A percentile compares a stretch with the other conserved stretches of the same genome.
Conservation (phyloP, 2,888 invertebrate species). For the Drosophila maculinotata region DNA sequence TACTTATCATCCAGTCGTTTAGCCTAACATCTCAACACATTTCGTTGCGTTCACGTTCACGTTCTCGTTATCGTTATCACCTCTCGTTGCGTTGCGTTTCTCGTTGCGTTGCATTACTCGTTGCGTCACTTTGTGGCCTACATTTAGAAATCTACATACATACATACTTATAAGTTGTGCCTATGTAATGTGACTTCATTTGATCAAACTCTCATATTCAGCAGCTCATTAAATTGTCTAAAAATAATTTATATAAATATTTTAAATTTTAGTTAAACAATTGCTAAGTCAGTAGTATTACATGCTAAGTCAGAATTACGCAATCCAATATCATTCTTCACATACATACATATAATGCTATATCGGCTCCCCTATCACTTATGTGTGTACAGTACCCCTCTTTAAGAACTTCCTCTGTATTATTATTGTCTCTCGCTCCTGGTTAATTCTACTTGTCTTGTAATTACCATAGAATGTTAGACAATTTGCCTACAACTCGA, state of each 20-base stretch:
- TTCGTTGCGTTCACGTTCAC: conserved; percentile 45
- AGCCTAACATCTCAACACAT: conserved; percentile 59
- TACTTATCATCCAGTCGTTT: conserved; percentile 35
- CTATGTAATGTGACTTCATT: conserved; percentile 33
- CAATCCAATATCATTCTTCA: conserved; percentile 65
- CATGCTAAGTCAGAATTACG: conserved; percentile 42
- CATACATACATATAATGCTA: conserved; percentile 41
- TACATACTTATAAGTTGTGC: conserved; percentile 36
- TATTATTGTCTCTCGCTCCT: conserved; percentile 37
- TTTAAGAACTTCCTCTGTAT: conserved; percentile 28
- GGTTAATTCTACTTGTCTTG: conserved; percentile 49
- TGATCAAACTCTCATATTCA: conserved; percentile 12
- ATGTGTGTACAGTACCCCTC: conserved; percentile 33
- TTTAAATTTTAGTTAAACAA: conserved; percentile 26
- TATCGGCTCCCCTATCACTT: conserved; percentile 16
- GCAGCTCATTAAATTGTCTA: conserved; percentile 18
- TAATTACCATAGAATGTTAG: conserved; percentile 68
- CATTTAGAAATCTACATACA: conserved; percentile 15
- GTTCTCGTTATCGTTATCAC: conserved; percentile 54
- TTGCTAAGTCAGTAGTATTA: conserved; percentile 52
- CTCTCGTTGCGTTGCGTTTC: conserved; percentile 57
- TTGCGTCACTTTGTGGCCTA: conserved; percentile 26
- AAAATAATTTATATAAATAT: conserved; percentile 16
- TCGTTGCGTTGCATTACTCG: conserved; percentile 50
- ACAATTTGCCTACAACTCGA: conserved; percentile 39